phyloP scores from a whole-genome alignment of 2,113 vertebrate genomes.

The Dasyurus viverrinus region DNA sequence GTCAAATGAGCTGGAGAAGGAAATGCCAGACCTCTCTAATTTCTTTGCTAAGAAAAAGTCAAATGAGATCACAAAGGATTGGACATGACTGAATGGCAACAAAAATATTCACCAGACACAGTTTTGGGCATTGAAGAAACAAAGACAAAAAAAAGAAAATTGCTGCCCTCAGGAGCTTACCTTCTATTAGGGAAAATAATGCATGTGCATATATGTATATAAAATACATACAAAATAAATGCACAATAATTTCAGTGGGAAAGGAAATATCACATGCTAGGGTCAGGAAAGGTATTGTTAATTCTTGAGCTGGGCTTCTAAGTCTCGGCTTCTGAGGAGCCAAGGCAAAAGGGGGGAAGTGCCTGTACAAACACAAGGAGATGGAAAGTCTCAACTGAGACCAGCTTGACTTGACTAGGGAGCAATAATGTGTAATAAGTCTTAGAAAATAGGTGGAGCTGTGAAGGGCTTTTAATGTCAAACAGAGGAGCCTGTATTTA shows the following conservation, averaged over 20 bases:
- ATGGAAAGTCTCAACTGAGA: not conserved
- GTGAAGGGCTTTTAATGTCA: not conserved
- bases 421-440: not conserved
- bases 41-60: no score
- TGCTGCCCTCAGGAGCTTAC: not conserved
- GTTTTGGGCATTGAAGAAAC: no score
- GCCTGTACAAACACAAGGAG: not conserved
- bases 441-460: not conserved
- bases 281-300: not conserved
- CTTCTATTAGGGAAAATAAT: not conserved
- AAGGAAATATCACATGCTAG: not conserved
- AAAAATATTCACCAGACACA: no score
- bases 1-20: no score
- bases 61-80: no score
- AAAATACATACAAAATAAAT: no score
- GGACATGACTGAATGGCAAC: no score
- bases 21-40: no score
- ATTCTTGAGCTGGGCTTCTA: not conserved
- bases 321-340: not conserved
- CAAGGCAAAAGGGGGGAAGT: not conserved
- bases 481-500: not conserved
- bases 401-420: not conserved
- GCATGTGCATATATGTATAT: not conserved
- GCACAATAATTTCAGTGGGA: not conserved
- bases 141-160: no score